Conservation (phyloP, 2,113 vertebrate species). For the Orycteropus afer region DNA sequence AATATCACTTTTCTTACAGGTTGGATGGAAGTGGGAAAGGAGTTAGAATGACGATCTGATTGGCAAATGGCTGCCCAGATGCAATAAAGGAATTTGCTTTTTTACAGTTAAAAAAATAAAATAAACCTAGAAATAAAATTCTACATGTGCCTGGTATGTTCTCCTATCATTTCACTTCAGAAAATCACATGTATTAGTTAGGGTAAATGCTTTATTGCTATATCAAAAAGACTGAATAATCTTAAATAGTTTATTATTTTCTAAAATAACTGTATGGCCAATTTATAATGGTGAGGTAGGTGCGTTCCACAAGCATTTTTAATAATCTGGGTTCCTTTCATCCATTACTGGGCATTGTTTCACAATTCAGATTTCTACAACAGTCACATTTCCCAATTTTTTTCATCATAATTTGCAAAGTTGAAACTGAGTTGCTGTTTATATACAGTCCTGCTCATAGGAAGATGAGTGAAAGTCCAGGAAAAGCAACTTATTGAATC, state of each 20-base stretch:
- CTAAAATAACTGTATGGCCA: background rate
- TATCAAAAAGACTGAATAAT: background rate
- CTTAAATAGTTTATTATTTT: background rate
- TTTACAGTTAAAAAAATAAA: background rate
- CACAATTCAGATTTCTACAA: slow-evolving; percentile 26
- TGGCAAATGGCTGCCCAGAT: background rate
- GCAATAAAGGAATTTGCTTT: background rate
- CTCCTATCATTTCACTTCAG: background rate
- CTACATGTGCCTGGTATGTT: background rate
- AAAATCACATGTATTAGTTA: slow-evolving; percentile 18
- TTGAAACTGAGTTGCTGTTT: background rate
- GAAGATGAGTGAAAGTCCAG: background rate
- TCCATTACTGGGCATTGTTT: background rate
- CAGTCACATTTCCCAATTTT: background rate
- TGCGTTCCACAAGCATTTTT: background rate
- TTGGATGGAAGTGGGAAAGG: background rate
- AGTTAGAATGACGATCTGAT: background rate
- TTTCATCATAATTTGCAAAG: slow-evolving; percentile 18
- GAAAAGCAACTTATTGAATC: background rate
- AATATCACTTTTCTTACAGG: background rate
- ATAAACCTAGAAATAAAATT: background rate
- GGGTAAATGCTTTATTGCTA: background rate
- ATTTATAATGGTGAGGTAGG: background rate
- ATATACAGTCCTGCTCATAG: background rate
- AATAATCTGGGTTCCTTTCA: background rate